Conservation (phyloP, 2,797 vertebrate genomes). For the Mycteria americana region DNA sequence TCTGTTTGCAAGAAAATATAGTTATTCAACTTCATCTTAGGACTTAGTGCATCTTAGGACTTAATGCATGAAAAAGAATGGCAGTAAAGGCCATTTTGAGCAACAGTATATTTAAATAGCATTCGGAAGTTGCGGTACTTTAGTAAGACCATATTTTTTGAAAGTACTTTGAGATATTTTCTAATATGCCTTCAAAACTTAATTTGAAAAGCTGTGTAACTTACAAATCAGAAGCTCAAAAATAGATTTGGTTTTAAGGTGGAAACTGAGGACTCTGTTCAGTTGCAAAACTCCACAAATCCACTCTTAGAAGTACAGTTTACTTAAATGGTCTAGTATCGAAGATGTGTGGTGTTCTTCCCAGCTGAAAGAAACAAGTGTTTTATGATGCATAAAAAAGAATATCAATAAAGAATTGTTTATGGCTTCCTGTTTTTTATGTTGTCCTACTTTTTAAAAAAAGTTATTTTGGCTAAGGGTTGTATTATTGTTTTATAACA, state of each 20-base stretch:
- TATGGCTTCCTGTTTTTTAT: slow-evolving; percentile 56
- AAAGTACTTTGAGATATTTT: neutral
- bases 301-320: neutral
- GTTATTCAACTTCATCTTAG: neutral
- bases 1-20: neutral
- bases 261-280: neutral
- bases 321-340: neutral
- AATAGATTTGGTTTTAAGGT: neutral
- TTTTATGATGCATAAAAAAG: neutral
- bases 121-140: neutral
- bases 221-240: neutral
- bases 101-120: fast-evolving
- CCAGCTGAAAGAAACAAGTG: slow-evolving; percentile 16
- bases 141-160: neutral
- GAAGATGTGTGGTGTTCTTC: neutral
- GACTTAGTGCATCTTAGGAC: neutral
- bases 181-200: neutral
- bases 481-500: slow-evolving; percentile 53
- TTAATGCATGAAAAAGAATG: neutral
- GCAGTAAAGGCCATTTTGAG: neutral
- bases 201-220: neutral
- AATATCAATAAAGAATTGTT: slow-evolving; percentile 54
- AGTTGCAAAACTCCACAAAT: neutral
- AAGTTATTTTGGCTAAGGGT: slow-evolving; percentile 7
- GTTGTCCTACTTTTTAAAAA: neutral